A percentile compares a stretch with the other conserved stretches of the same genome.
phyloP scores from a whole-genome alignment of 2,888 invertebrate genomes.

The Dermolepida albohirtum region DNA sequence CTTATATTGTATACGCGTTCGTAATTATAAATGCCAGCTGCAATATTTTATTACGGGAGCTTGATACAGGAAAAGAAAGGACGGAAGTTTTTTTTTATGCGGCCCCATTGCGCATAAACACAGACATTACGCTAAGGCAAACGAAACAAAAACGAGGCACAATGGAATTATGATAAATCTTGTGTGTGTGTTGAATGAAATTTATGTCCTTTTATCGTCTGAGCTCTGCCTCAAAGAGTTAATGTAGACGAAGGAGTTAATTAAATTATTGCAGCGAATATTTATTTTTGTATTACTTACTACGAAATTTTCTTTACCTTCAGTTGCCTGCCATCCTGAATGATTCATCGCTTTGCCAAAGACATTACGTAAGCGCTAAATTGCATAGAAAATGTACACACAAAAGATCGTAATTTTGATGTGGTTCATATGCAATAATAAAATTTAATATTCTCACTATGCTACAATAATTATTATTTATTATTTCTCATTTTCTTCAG shows the following conservation, averaged over 20 bases:
- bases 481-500: too few relatives aligned
- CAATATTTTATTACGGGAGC: conserved; percentile 27
- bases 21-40: conserved; percentile 33
- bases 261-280: conserved; percentile 16
- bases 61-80: conserved; percentile 20
- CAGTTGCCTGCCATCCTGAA: too few relatives aligned
- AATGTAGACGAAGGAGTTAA: conserved; percentile 1
- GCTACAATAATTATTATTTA: too few relatives aligned
- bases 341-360: too few relatives aligned
- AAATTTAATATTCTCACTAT: too few relatives aligned
- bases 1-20: conserved; percentile 36
- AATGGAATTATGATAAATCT: conserved; percentile 38
- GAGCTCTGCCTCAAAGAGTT: conserved; percentile 17
- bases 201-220: conserved; percentile 22
- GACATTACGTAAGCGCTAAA: too few relatives aligned
- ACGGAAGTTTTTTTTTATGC: conserved; percentile 18
- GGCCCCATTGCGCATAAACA: conserved; percentile 16
- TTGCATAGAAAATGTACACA: too few relatives aligned
- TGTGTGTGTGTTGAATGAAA: conserved; percentile 13
- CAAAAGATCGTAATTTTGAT: too few relatives aligned
- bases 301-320: too few relatives aligned
- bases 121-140: conserved; percentile 18
- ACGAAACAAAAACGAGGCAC: conserved; percentile 19
- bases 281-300: neutral
- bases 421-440: too few relatives aligned